Conservation (phyloP, 2,113 vertebrate species). For the Emydura subglobosa region DNA sequence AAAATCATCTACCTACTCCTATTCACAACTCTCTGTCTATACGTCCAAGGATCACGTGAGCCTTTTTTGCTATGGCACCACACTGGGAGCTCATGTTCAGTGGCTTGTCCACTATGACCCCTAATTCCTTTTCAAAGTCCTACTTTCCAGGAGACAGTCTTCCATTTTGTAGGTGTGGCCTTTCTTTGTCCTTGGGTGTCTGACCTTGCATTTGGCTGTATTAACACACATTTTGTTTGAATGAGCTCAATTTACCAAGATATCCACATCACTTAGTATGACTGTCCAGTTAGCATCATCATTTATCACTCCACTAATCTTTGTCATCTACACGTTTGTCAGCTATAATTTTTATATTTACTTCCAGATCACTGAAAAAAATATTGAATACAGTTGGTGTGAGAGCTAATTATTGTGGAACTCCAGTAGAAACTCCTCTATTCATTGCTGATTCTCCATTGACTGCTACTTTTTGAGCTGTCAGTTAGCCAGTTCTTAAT, state of each 20-base stretch:
- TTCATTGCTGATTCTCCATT: not conserved
- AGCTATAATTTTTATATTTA: not conserved
- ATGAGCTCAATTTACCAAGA: not conserved
- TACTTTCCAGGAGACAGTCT: not conserved
- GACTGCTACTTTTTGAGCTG: not conserved
- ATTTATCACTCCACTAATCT: not conserved
- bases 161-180: not conserved
- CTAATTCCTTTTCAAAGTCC: not conserved
- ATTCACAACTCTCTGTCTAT: not conserved
- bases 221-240: not conserved
- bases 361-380: not conserved
- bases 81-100: not conserved
- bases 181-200: not conserved
- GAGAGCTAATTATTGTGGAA: not conserved
- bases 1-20: not conserved
- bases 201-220: not conserved
- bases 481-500: not conserved
- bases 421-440: accelerated
- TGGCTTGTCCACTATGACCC: not conserved
- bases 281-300: not conserved
- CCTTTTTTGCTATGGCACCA: not conserved
- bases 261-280: accelerated
- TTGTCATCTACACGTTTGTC: not conserved
- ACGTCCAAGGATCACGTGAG: not conserved
- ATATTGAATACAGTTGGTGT: not conserved